A percentile compares a stretch with the other conserved stretches of the same genome.
Conservation (phyloP, 2,888 invertebrate genomes). For the Papilio protenor region DNA sequence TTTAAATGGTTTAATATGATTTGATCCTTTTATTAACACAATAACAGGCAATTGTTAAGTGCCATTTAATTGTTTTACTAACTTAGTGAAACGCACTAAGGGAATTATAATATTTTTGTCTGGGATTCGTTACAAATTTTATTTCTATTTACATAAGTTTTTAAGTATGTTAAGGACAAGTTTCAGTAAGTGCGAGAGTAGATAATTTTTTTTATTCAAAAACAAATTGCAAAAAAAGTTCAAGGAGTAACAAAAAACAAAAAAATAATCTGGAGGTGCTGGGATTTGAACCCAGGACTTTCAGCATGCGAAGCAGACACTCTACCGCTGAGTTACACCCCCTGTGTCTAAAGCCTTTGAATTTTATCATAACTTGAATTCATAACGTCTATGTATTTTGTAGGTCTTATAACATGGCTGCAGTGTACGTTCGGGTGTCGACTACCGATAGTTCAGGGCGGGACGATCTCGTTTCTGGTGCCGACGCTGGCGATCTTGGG, state of each 20-base stretch:
- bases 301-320: constrained; percentile 88
- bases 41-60: too few species aligned
- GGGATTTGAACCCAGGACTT: constrained; percentile 88
- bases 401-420: constrained; percentile 89
- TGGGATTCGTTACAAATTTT: too few species aligned
- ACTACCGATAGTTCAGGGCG: constrained; percentile 90
- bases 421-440: constrained; percentile 91
- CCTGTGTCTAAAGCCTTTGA: constrained; percentile 50
- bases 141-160: too few species aligned
- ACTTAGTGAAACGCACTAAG: too few species aligned
- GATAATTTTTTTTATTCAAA: too few species aligned
- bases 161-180: too few species aligned
- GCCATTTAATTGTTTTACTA: too few species aligned
- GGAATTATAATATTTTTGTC: too few species aligned
- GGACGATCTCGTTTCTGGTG: constrained; percentile 91
- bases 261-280: constrained; percentile 79
- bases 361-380: neutral
- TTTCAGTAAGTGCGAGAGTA: too few species aligned
- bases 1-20: too few species aligned
- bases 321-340: constrained; percentile 84
- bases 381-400: neutral
- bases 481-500: constrained; percentile 90
- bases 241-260: neutral
- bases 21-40: too few species aligned
- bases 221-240: too few species aligned